Evolutionary conservation across 2,888 invertebrate species (phyloP).

Genomic region (Agrotis segetum): DNA sequence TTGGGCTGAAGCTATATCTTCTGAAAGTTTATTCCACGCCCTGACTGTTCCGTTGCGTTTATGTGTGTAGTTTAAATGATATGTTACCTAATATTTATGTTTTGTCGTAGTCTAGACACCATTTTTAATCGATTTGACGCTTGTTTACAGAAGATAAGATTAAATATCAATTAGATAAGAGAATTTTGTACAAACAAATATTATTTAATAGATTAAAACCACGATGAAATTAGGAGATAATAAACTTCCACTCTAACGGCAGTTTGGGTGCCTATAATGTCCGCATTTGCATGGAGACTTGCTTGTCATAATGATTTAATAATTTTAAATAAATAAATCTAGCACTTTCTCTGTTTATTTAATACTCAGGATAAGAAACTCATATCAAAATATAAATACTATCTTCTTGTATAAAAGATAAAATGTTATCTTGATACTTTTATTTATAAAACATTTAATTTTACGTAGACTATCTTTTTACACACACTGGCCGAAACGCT

Average conservation of each 20-base stretch:
- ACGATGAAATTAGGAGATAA: background rate
- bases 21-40: too few species aligned
- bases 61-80: too few species aligned
- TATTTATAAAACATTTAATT: constrained; percentile 33
- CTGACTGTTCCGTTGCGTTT: too few species aligned
- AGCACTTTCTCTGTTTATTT: background rate
- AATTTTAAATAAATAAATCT: background rate
- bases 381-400: constrained; percentile 15
- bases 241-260: too few species aligned
- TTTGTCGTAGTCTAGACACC: background rate
- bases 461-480: constrained; percentile 23
- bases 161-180: constrained; percentile 1
- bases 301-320: too few species aligned
- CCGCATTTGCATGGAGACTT: too few species aligned
- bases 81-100: background rate
- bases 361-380: background rate
- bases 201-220: constrained; percentile 10
- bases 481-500: constrained; percentile 39
- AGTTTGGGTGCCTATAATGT: too few species aligned
- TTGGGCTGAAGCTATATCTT: too few species aligned
- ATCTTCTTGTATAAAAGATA: constrained; percentile 19
- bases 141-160: constrained; percentile 13
- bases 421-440: constrained; percentile 23
- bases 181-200: constrained; percentile 3
- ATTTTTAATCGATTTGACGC: background rate